Evolutionary conservation across 2,888 invertebrate species (phyloP).

Genomic region (Orchesella flavescens): DNA sequence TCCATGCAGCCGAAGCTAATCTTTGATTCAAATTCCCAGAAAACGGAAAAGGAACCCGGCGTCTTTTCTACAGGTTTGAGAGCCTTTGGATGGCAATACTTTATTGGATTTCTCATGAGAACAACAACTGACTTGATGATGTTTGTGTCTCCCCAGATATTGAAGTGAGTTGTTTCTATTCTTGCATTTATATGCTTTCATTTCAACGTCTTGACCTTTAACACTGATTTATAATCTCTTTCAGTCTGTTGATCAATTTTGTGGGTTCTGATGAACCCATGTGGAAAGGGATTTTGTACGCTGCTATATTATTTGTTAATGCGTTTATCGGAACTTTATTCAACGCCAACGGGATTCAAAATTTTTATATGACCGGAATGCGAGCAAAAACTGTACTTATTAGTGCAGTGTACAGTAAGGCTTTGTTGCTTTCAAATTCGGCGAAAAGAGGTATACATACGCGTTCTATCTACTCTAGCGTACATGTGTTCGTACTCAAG

Average conservation of each 20-base stretch:
- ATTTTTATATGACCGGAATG: constrained; percentile 78
- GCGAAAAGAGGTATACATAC: constrained; percentile 75
- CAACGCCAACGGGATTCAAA: constrained; percentile 77
- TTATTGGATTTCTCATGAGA: constrained; percentile 32
- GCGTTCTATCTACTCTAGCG: too few relatives aligned
- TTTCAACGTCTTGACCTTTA: constrained; percentile 77
- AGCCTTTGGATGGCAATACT: constrained; percentile 43
- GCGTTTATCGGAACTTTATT: constrained; percentile 77
- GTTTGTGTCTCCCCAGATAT: constrained; percentile 91
- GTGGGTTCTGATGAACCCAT: constrained; percentile 73
- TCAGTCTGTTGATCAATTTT: constrained; percentile 75
- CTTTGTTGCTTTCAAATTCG: constrained; percentile 64
- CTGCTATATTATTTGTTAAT: constrained; percentile 76
- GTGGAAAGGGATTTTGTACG: constrained; percentile 80
- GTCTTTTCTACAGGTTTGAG: constrained; percentile 26
- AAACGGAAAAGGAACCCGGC: constrained; percentile 24
- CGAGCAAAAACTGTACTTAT: constrained; percentile 77
- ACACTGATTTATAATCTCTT: constrained; percentile 89
- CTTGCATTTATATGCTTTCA: too few relatives aligned
- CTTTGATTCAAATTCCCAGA: not conserved
- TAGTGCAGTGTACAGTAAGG: constrained; percentile 78
- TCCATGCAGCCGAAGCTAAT: not conserved
- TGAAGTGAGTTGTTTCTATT: constrained; percentile 82
- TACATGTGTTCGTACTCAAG: too few relatives aligned
- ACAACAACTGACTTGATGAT: constrained; percentile 81